Percentiles rank a stretch among this genome's conserved stretches.
Evolutionary conservation across 2,113 vertebrate species (phyloP).

Genomic region (Albula goreensis): DNA sequence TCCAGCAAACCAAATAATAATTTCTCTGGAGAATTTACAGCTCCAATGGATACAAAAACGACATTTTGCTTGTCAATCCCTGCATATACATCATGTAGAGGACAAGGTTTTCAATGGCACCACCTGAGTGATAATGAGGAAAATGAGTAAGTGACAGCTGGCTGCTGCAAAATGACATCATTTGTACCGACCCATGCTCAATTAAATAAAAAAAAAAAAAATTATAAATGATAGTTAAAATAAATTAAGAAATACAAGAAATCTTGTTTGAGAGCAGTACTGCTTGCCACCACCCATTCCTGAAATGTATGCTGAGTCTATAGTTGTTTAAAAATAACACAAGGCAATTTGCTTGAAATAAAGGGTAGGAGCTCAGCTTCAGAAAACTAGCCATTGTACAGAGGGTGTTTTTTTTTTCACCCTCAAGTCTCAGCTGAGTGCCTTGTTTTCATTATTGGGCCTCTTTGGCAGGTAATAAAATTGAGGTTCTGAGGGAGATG

Average conservation of each 20-base stretch:
- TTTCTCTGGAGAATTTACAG: too few relatives aligned
- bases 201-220: constrained; percentile 40
- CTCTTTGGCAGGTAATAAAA: constrained; percentile 27
- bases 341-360: constrained; percentile 52
- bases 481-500: constrained; percentile 17
- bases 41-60: too few relatives aligned
- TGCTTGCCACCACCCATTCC: constrained; percentile 21
- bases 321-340: constrained; percentile 52
- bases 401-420: background rate
- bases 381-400: constrained; percentile 32
- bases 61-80: constrained; percentile 6
- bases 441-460: constrained; percentile 46
- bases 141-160: constrained; percentile 45
- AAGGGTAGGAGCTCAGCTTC: constrained; percentile 22
- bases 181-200: constrained; percentile 51
- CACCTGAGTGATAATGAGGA: constrained; percentile 48
- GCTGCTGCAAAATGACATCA: constrained; percentile 41
- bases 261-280: constrained; percentile 38
- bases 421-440: constrained; percentile 14
- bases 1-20: too few relatives aligned
- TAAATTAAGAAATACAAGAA: too few relatives aligned
- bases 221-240: constrained; percentile 11
- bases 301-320: constrained; percentile 34
- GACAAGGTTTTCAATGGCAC: constrained; percentile 31
- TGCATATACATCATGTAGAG: too few relatives aligned